A percentile compares a stretch with the other conserved stretches of the same genome.
These are phyloP conservation scores for Pogonophryne albipinna DNA, from an alignment of 2,797 vertebrate genomes.

Conservation along the genomic window DNA sequence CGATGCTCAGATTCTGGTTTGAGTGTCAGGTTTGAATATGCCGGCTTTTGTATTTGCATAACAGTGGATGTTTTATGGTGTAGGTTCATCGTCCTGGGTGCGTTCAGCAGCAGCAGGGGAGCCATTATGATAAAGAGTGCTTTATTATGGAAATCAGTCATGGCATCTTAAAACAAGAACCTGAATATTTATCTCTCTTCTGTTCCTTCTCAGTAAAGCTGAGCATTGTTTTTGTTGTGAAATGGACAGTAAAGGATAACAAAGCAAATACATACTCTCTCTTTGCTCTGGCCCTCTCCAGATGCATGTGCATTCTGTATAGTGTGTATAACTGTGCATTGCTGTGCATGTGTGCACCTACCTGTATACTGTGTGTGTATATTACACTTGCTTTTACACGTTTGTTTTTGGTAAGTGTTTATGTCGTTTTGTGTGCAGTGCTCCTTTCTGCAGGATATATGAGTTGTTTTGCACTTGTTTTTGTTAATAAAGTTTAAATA, in stretches of 20 bases:
- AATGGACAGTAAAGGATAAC: not conserved
- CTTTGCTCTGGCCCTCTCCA: too few relatives aligned
- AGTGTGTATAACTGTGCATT: too few relatives aligned
- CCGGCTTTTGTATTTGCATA: slow-evolving; percentile 12
- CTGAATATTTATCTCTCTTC: not conserved
- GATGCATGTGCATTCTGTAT: too few relatives aligned
- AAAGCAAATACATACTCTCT: not conserved
- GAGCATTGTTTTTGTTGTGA: not conserved
- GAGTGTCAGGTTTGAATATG: not conserved
- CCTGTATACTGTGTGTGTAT: too few relatives aligned
- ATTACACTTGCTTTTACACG: too few relatives aligned
- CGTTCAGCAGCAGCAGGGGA: not conserved
- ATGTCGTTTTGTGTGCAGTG: too few relatives aligned
- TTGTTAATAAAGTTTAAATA: too few relatives aligned
- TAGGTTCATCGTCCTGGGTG: not conserved
- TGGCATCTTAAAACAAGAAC: not conserved
- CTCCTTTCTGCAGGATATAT: too few relatives aligned
- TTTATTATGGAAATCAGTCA: slow-evolving; percentile 29
- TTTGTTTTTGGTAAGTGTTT: too few relatives aligned
- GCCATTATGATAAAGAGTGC: not conserved
- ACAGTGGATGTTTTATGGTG: not conserved
- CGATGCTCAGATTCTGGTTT: not conserved
- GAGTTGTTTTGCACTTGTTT: too few relatives aligned
- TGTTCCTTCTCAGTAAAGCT: not conserved
- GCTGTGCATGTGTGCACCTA: too few relatives aligned